phyloP scores from a whole-genome alignment of 2,797 vertebrate genomes.

The Paratrypauchen microcephalus region DNA sequence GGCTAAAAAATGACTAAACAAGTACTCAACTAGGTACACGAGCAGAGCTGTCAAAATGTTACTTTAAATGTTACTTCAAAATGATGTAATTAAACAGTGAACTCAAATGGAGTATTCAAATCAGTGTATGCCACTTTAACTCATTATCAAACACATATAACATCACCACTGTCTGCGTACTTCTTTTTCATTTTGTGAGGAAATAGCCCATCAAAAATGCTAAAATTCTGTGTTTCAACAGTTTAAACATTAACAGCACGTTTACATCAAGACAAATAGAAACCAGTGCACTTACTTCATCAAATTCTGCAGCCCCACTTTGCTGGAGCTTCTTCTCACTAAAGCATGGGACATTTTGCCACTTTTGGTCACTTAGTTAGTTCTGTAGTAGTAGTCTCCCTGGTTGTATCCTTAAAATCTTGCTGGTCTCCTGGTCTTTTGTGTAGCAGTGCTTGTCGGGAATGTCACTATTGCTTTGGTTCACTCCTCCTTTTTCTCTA shows the following conservation, averaged over 20 bases:
- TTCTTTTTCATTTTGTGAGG: not conserved
- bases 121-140: not conserved
- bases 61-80: not conserved
- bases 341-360: conserved; percentile 80
- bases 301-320: conserved; percentile 85
- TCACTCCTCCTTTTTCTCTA: conserved; percentile 41
- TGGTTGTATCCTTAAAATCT: not conserved
- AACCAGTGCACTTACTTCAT: conserved; percentile 79
- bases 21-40: no score
- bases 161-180: not conserved
- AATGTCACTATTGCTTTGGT: conserved; percentile 72
- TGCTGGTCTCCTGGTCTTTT: conserved; percentile 24
- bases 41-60: no score
- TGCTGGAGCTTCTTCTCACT: conserved; percentile 84
- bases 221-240: not conserved
- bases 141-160: not conserved
- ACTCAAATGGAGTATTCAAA: not conserved
- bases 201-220: not conserved
- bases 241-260: conserved; percentile 39
- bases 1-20: no score
- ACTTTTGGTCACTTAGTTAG: not conserved
- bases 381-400: not conserved
- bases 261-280: conserved; percentile 28
- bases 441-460: conserved; percentile 71
- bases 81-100: not conserved